A percentile compares a stretch with the other conserved stretches of the same genome.
Evolutionary conservation across 1,140 invertebrate genomes (phyloP).

Genomic region (Aphaenogaster floridana): DNA sequence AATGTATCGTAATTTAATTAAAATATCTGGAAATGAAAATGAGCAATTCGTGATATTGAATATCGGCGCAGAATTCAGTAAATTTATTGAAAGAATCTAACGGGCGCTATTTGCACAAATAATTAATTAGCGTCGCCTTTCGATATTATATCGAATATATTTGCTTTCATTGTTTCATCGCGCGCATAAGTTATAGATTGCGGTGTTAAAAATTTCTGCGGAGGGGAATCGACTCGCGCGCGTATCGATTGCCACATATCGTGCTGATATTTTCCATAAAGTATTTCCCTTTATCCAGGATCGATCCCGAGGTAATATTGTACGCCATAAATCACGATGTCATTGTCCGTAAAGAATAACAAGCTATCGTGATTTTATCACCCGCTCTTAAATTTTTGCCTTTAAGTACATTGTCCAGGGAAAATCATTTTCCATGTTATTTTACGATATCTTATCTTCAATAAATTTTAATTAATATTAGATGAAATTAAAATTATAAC

Average conservation of each 20-base stretch:
- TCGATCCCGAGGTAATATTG: constrained; percentile 55
- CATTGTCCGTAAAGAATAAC: constrained; percentile 51
- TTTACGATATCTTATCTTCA: not conserved
- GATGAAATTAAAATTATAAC: not conserved
- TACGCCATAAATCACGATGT: constrained; percentile 51
- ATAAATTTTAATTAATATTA: constrained; percentile 12
- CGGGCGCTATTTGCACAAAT: not conserved
- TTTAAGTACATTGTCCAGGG: not conserved
- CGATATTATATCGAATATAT: not conserved
- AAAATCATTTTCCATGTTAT: not conserved
- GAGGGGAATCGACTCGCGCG: not conserved
- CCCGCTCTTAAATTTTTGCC: constrained; percentile 9
- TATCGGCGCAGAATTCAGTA: not conserved
- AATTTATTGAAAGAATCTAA: constrained; percentile 18
- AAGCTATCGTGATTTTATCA: constrained; percentile 42
- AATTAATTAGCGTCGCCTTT: constrained; percentile 28
- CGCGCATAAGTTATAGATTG: not conserved
- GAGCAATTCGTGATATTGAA: not conserved
- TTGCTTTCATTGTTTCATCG: not conserved
- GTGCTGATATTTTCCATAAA: constrained; percentile 55
- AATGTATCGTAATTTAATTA: not conserved
- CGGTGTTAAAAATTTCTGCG: not conserved
- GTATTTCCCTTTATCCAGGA: constrained; percentile 22
- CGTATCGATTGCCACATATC: constrained; percentile 27
- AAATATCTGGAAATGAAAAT: not conserved